Base-by-base conservation (phyloP, 2,888 invertebrate genomes). In the Horisme vitalbata region DNA sequence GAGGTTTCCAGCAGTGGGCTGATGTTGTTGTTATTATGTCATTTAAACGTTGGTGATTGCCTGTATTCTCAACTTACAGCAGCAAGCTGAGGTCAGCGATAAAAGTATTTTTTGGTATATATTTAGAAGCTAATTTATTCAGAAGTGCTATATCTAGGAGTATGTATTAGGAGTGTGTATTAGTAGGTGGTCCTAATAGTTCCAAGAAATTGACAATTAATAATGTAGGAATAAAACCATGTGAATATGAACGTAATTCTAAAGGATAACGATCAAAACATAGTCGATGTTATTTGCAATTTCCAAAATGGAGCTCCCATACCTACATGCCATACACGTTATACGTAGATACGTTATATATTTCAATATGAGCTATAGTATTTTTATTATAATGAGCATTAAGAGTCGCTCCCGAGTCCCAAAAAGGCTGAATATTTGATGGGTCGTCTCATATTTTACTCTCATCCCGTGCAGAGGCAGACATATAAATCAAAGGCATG, bases 331-430 rank as follows among this genome's bases (percentile, higher is more conserved):
- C 69, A 61, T 23, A 32, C 46, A 50, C 59, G 61, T 75, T 71
- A 65, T 71, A 71, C 18, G 5, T 18, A 18, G 4, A 4, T 18
- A 18, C 18, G 18, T 18, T 5, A 5, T n/a, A n/a, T 70, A 71
- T 68, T 68, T 68, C 71, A 74, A 75, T 75, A 82, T 86, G 83
- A 87, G 78, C 79, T 84, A 85, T 87, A 63, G 84, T 71, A 75
- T 84, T 83, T 86, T 87, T 88, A 87, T 88, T 87, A 80, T 85
- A 87, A 89, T 83, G 79, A 86, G 74, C 74, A 73, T 77, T 75
- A 76, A 83, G 69, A 79, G 75, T 73, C 75, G 78, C 81, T 75
- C 70, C 65, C 55, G 72, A 52, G 57, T 71, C 77, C 79, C 75
- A 79, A 87, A 84, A 83, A 76, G 82, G 69, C 67, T 76, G 85